Evolutionary conservation across 2,113 vertebrate genomes (phyloP), one percentile per base, ranked within the genome.

Genomic region (Corydoras maculifer): DNA sequence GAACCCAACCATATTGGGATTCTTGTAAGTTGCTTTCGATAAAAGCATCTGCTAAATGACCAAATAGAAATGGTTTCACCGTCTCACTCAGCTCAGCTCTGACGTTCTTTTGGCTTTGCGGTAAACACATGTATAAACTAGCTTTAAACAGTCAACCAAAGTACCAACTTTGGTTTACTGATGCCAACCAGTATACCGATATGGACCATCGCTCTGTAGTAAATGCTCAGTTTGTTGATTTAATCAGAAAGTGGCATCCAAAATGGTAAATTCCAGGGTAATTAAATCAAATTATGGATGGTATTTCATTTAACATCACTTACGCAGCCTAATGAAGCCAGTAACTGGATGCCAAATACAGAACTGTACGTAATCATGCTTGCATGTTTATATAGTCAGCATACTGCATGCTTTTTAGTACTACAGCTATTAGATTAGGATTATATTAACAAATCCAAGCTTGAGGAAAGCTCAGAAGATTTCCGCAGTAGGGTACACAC

Each of bases 401-500:
- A 32, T 13, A 50, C 9, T 63, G 43, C 10, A 25, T 5, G 1
- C 18, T 25, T n/a, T 15, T 58, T 43, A 43, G 55, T 58, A 18
- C n/a, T 8, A 6, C 6, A 57, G 14, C 60, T 14, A 13, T 62
- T 7, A 5, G 12, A 60, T 11, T 7, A 12, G 51, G 25, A 25
- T 31, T 35, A 58, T 73, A 66, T 43, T 29, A 4, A 57, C 14
- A 11, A 58, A 8, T n/a, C 3, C 43, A 43, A 62, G 51, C 25
- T 43, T 31, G 53, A 58, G 69, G 50, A 62, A 75, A 61, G 55
- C 48, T 8, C 55, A 64, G 14, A 59, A 48, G 54, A 75, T 69
- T 73, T 75, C 49, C 58, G 35, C 43, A 73, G 62, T 60, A 67
- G 51, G 18, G 66, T 58, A 35, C 57, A 58, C 65, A 69, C 50